Conservation (phyloP, 2,888 invertebrate species). For the Aproaerema taeniolella region DNA sequence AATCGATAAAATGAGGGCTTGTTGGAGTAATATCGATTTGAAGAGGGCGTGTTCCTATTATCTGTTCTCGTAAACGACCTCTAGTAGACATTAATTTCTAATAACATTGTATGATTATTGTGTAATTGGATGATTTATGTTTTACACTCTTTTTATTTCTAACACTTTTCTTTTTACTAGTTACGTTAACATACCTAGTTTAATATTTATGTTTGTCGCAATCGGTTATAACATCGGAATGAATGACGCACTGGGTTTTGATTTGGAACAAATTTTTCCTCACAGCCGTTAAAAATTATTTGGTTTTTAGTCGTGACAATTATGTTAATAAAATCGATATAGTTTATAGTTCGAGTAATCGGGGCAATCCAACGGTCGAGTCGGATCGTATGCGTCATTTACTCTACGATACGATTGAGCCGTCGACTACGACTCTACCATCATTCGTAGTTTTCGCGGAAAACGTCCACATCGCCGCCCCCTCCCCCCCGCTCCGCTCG, state of each 20-base stretch:
- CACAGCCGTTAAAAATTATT: conserved; percentile 36
- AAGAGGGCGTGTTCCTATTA: conserved; percentile 29
- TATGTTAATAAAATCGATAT: too few relatives aligned
- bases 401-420: conserved; percentile 45
- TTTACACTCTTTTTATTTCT: background rate
- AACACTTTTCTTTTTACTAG: too few relatives aligned
- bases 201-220: too few relatives aligned
- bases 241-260: conserved; percentile 23
- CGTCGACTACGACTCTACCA: conserved; percentile 36
- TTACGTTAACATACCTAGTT: too few relatives aligned
- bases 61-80: background rate
- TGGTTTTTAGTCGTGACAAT: conserved; percentile 21
- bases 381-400: conserved; percentile 53
- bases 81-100: too few relatives aligned
- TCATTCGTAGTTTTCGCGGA: conserved; percentile 69
- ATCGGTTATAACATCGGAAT: background rate
- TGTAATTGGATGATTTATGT: conserved; percentile 6
- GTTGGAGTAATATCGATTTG: conserved; percentile 29
- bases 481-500: conserved; percentile 27
- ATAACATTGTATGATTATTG: background rate
- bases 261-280: conserved; percentile 30
- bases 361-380: conserved; percentile 54
- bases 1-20: conserved; percentile 43
- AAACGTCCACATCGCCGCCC: conserved; percentile 61
- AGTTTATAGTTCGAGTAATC: conserved; percentile 30